A percentile compares a stretch with the other conserved stretches of the same genome.
These are phyloP conservation scores for Barbus barbus DNA, from an alignment of 2,113 vertebrate genomes.

Conservation along the genomic window DNA sequence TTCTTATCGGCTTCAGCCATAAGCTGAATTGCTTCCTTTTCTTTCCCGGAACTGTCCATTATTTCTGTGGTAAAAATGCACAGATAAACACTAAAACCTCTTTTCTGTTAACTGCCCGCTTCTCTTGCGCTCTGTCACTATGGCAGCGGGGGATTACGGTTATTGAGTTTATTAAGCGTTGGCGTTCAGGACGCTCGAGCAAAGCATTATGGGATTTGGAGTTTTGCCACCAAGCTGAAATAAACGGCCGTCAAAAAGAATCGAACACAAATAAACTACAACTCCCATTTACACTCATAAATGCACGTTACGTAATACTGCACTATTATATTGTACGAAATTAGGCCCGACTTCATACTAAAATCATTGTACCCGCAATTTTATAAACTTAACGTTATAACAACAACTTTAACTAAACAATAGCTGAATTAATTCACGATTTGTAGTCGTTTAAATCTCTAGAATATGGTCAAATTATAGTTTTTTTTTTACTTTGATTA, in stretches of 20 bases:
- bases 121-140: slow-evolving; percentile 49
- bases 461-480: background rate
- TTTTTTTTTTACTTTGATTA: no score
- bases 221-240: slow-evolving; percentile 24
- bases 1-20: slow-evolving; percentile 97
- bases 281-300: slow-evolving; percentile 50
- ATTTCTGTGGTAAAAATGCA: slow-evolving; percentile 23
- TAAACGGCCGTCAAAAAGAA: background rate
- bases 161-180: slow-evolving; percentile 65
- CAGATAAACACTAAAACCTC: background rate
- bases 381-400: background rate
- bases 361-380: background rate
- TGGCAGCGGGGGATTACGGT: slow-evolving; percentile 68
- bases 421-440: background rate
- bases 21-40: slow-evolving; percentile 91
- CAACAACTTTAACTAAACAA: background rate
- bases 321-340: background rate
- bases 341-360: no score
- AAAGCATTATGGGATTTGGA: slow-evolving; percentile 64
- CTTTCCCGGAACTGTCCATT: slow-evolving; percentile 93
- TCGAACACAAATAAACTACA: slow-evolving; percentile 63
- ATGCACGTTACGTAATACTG: slow-evolving; percentile 25
- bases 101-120: background rate
- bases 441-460: background rate
- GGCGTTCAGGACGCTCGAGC: slow-evolving; percentile 57